These are phyloP conservation scores for Scolopax bukidnonensis DNA, from an alignment of 2,797 vertebrate species.

Conservation along the genomic window DNA sequence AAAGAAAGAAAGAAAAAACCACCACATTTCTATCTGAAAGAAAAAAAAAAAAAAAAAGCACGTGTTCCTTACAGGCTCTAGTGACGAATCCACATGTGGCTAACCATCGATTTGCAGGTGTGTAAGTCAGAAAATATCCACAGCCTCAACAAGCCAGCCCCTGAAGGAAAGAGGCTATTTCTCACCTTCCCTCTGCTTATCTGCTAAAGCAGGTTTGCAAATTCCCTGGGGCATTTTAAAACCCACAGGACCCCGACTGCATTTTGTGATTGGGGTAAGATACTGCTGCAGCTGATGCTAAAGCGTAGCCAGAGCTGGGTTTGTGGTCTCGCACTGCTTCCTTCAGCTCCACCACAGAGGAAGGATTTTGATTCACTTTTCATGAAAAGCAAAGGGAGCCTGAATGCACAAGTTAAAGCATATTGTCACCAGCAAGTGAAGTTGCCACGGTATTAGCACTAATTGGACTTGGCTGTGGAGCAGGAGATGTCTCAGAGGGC, in stretches of 20 bases:
- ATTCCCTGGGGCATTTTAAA: not conserved
- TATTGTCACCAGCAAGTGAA: conserved; percentile 53
- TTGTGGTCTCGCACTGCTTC: not conserved
- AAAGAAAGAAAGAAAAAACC: not conserved
- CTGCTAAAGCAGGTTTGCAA: not conserved
- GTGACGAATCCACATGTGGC: not conserved
- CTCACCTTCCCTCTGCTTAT: not conserved
- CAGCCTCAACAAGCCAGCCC: not conserved
- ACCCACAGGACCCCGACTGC: not conserved
- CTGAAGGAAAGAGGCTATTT: not conserved
- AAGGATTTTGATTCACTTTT: conserved; percentile 15
- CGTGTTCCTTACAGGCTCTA: conserved; percentile 16
- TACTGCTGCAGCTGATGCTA: not conserved
- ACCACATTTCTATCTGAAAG: not conserved
- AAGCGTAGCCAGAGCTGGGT: not conserved
- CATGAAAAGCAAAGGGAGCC: not conserved
- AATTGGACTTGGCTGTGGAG: conserved; percentile 58
- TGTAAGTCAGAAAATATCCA: conserved; percentile 11
- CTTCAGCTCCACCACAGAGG: not conserved
- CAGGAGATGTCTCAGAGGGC: conserved; percentile 51
- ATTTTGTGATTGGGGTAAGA: not conserved
- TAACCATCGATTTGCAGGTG: not conserved
- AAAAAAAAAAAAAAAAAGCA: not conserved
- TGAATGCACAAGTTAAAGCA: conserved; percentile 34
- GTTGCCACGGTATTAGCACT: conserved; percentile 22